These are phyloP conservation scores for Cephalopachus bancanus DNA, from an alignment of 2,797 vertebrate genomes.

Conservation along the genomic window DNA sequence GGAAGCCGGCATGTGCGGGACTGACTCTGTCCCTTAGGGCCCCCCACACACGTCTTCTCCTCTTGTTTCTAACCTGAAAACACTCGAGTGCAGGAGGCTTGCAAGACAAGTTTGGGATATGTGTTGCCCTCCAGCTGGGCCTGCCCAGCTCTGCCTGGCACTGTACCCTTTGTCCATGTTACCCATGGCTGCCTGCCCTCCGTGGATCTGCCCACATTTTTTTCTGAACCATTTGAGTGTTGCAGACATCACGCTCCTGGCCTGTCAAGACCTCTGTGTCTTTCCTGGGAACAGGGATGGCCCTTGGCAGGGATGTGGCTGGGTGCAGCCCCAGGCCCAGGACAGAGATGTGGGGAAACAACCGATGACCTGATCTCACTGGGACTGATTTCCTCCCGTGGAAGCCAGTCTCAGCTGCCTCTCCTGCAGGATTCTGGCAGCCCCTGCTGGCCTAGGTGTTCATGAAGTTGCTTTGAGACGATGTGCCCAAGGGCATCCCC, in stretches of 20 bases:
- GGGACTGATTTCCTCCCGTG: neutral
- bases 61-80: no score
- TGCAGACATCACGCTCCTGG: neutral
- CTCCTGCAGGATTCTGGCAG: neutral
- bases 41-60: no score
- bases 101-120: no score
- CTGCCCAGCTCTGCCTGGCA: no score
- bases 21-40: no score
- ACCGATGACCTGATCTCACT: neutral
- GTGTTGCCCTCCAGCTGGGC: no score
- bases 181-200: no score
- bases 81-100: no score
- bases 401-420: neutral
- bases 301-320: rapidly evolving
- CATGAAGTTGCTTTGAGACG: rapidly evolving
- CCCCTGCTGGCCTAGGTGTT: rapidly evolving
- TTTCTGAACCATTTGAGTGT: neutral
- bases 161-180: no score
- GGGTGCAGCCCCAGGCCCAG: rapidly evolving
- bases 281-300: neutral
- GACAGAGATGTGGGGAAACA: neutral
- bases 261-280: neutral
- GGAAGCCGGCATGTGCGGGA: no score
- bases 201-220: rapidly evolving
- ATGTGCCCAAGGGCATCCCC: no score